Conservation (phyloP, 2,113 vertebrate species). For the Urocolius indicus region DNA sequence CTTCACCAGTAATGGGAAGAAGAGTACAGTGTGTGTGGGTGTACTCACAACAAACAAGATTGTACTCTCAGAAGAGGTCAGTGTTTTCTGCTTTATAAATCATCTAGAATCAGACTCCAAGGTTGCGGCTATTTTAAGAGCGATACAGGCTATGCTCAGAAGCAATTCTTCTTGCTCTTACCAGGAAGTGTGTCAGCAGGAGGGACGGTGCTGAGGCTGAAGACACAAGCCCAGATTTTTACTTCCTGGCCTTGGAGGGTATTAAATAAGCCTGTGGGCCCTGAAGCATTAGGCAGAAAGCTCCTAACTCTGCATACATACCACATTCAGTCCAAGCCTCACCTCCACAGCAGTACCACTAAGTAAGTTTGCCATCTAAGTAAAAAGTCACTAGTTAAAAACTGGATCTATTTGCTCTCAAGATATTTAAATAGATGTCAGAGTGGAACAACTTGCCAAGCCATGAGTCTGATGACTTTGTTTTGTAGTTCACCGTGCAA, state of each 20-base stretch:
- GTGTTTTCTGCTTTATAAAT: neutral
- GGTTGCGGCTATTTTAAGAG: neutral
- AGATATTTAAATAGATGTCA: neutral
- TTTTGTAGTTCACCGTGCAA: neutral
- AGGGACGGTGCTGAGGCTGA: neutral
- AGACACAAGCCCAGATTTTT: neutral
- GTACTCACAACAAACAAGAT: neutral
- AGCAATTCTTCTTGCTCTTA: neutral
- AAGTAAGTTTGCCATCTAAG: neutral
- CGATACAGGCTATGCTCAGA: neutral
- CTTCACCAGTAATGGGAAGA: neutral
- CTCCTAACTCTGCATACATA: neutral
- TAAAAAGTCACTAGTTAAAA: neutral
- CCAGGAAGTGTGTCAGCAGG: neutral
- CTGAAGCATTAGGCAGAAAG: neutral
- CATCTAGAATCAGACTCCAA: neutral
- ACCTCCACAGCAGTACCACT: neutral
- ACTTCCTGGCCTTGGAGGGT: neutral
- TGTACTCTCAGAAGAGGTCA: neutral
- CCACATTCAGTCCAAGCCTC: neutral
- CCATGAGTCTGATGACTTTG: neutral
- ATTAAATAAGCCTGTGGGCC: neutral
- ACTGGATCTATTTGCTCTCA: neutral
- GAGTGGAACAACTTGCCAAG: neutral
- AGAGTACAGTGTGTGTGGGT: neutral